Percentiles rank a stretch among this genome's conserved stretches.
These are phyloP conservation scores for Miichthys miiuy DNA, from an alignment of 2,797 vertebrate genomes.

Conservation along the genomic window DNA sequence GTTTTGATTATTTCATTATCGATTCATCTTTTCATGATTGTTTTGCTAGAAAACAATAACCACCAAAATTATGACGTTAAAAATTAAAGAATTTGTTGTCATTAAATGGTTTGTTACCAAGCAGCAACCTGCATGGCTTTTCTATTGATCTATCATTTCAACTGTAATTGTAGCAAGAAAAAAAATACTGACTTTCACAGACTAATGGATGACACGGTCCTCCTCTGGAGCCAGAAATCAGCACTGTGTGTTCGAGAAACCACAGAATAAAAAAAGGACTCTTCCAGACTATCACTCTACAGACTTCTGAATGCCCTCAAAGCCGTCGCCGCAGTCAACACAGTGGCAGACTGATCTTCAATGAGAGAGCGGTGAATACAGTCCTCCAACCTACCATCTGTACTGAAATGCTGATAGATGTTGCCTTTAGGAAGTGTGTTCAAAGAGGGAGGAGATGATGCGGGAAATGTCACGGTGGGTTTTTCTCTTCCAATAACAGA, in stretches of 20 bases:
- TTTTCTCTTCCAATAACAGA: constrained; percentile 11
- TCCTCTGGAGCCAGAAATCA: constrained; percentile 9
- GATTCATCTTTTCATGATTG: too few relatives aligned
- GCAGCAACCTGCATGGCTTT: too few relatives aligned
- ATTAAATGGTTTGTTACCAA: neutral
- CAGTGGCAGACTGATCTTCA: constrained; percentile 14
- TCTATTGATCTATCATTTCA: neutral
- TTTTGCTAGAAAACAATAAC: neutral
- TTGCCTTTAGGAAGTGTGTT: constrained; percentile 35
- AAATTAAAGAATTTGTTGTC: too few relatives aligned
- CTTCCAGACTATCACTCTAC: neutral
- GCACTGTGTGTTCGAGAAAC: neutral
- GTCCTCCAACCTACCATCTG: constrained; percentile 19
- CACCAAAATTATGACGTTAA: too few relatives aligned
- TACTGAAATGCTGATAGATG: constrained; percentile 27
- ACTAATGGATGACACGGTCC: neutral
- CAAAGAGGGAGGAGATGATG: constrained; percentile 36
- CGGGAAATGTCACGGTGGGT: constrained; percentile 46
- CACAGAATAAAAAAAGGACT: constrained; percentile 22
- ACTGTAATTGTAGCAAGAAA: neutral
- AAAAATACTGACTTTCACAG: neutral
- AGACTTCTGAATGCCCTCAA: constrained; percentile 19
- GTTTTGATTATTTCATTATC: neutral
- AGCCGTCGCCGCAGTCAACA: constrained; percentile 20
- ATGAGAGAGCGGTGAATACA: constrained; percentile 16